Conservation (phyloP, 1,140 invertebrate genomes). For the Gonioctena quinquepunctata region DNA sequence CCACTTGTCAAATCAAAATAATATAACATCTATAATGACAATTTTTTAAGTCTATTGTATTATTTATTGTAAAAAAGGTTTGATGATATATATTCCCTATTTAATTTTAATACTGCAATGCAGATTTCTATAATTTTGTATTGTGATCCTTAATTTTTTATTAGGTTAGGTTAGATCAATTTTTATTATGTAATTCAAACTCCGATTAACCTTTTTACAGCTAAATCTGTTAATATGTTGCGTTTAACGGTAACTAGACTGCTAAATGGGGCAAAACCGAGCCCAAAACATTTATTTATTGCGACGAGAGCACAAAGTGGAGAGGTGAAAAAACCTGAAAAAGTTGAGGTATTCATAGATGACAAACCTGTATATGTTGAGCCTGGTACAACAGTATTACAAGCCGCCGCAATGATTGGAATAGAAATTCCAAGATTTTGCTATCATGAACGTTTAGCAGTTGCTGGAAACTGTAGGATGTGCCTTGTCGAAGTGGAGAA, state of each 20-base stretch:
- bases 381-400: constrained; percentile 95
- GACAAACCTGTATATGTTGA: constrained; percentile 92
- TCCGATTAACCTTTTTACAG: background rate
- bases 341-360: constrained; percentile 97
- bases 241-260: constrained; percentile 44
- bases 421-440: constrained; percentile 99
- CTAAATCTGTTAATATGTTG: constrained; percentile 50
- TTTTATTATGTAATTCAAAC: background rate
- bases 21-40: too few relatives aligned
- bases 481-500: constrained; percentile 99
- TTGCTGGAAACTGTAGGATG: constrained; percentile 99
- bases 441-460: constrained; percentile 96
- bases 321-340: constrained; percentile 66
- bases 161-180: too few relatives aligned
- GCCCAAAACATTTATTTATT: constrained; percentile 39
- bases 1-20: too few relatives aligned
- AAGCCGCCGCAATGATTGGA: constrained; percentile 95
- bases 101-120: too few relatives aligned
- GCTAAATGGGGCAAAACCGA: constrained; percentile 44
- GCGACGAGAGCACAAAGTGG: constrained; percentile 31
- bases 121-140: too few relatives aligned
- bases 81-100: too few relatives aligned
- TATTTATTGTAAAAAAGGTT: too few relatives aligned
- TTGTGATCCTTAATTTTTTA: too few relatives aligned
- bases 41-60: too few relatives aligned